Evolutionary conservation across 2,797 vertebrate genomes (phyloP), one percentile per base, ranked within the genome.

Genomic region (Labroides dimidiatus): DNA sequence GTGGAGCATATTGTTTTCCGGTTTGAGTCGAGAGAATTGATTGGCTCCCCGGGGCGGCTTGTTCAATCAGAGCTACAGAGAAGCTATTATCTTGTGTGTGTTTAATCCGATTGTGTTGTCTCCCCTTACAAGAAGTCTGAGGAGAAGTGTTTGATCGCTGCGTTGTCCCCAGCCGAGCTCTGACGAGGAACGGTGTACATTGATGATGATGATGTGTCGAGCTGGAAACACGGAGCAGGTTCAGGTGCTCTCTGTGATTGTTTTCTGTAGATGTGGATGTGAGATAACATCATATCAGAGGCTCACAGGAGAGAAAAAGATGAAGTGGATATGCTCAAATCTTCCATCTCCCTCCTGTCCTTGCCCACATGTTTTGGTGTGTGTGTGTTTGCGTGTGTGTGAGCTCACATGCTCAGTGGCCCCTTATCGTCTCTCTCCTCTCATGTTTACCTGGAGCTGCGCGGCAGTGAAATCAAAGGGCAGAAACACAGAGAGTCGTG

Each of bases 391-490:
- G 60, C 53, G 45, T 61, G 41, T 52, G 50, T 58, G 70, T 33
- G 16, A 11, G 36, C 72, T 72, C 48, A 67, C 70, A 75, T 72
- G 80, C 75, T 87, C 72, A 39, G 50, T 43, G 73, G 59, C 65
- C 49, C 33, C 55, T 20, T 74, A 63, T 78, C 48, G 37, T 60
- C 63, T 61, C 63, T 64, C 16, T 73, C 39, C 66, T 82, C 69
- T 74, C 64, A 77, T 81, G 79, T 88, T 84, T 83, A 86, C 84
- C 82, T 83, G 79, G 53, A 80, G 81, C 73, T 4, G 49, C 30
- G 45, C 77, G 58, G 83, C 60, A 57, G 45, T 75, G 70, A 64
- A 87, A 87, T 87, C 82, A 87, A 86, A 90, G 84, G 61, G 57
- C 77, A 86, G 81, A 80, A 86, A 75, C 80, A 68, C 80, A 68